A percentile compares a stretch with the other conserved stretches of the same genome.
phyloP scores from a whole-genome alignment of 2,113 vertebrate species.

The Alces alces region DNA sequence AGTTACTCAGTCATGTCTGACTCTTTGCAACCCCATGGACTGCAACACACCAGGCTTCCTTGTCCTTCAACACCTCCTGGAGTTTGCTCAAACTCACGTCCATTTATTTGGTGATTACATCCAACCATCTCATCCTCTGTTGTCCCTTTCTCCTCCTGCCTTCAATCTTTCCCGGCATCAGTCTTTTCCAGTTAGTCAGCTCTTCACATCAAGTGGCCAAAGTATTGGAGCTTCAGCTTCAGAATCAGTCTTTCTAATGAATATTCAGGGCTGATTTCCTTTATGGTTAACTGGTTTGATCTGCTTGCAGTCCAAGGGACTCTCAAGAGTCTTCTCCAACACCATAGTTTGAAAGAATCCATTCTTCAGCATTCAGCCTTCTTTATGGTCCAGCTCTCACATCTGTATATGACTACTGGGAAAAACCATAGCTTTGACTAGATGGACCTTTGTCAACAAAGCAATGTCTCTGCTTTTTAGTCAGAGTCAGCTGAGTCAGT shows the following conservation, averaged over 20 bases:
- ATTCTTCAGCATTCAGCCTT: neutral
- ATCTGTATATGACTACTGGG: neutral
- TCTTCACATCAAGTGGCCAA: neutral
- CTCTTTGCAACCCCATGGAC: neutral
- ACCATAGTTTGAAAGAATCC: neutral
- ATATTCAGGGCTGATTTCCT: neutral
- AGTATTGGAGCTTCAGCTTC: neutral
- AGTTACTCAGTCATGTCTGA: neutral
- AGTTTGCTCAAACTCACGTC: neutral
- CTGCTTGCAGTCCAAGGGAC: neutral
- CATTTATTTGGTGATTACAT: neutral
- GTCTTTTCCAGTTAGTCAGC: neutral
- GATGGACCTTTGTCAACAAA: neutral
- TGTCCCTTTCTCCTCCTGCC: neutral
- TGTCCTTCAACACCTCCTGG: neutral
- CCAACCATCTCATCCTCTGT: neutral
- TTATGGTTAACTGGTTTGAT: neutral
- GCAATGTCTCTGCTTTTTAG: neutral
- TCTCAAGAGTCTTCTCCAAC: neutral
- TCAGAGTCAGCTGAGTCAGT: neutral
- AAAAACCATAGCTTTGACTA: neutral
- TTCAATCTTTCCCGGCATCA: neutral
- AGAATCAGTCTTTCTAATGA: neutral
- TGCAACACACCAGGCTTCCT: neutral
- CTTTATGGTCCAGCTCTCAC: neutral